These are phyloP conservation scores for Paedocypris micromegethes DNA, from an alignment of 2,797 vertebrate genomes.

Conservation along the genomic window DNA sequence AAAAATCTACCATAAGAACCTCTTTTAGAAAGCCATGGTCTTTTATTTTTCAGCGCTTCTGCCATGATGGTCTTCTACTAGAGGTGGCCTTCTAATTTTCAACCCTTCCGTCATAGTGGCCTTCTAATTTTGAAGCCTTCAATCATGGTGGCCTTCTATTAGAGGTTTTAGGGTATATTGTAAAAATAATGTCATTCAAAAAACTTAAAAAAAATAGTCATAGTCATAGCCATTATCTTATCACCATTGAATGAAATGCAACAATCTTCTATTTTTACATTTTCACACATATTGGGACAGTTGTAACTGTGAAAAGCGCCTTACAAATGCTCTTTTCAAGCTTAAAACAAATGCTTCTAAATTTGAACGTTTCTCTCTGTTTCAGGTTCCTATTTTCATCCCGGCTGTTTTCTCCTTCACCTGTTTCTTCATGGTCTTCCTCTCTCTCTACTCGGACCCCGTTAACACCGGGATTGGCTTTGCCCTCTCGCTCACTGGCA, in stretches of 20 bases:
- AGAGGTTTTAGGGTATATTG: no score
- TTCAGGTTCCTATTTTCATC: conserved; percentile 88
- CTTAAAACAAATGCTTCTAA: neutral
- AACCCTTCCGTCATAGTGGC: no score
- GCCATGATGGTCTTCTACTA: no score
- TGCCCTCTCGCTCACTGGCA: conserved; percentile 84
- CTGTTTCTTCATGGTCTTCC: conserved; percentile 90
- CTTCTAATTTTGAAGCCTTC: no score
- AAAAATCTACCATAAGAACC: no score
- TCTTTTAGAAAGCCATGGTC: no score
- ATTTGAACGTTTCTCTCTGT: conserved; percentile 5
- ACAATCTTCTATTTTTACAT: neutral
- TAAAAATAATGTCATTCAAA: no score
- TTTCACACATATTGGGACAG: no score
- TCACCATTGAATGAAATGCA: conserved; percentile 1
- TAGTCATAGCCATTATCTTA: neutral
- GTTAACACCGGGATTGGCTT: conserved; percentile 92
- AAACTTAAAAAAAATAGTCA: neutral
- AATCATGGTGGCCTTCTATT: no score
- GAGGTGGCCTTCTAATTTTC: no score
- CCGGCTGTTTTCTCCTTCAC: conserved; percentile 86
- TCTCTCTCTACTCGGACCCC: conserved; percentile 91
- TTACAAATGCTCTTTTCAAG: neutral
- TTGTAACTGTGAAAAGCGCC: no score
- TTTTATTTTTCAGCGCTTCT: no score